These are phyloP conservation scores for Chaetogeoica ovagalla DNA, from an alignment of 2,888 invertebrate genomes.

Conservation along the genomic window DNA sequence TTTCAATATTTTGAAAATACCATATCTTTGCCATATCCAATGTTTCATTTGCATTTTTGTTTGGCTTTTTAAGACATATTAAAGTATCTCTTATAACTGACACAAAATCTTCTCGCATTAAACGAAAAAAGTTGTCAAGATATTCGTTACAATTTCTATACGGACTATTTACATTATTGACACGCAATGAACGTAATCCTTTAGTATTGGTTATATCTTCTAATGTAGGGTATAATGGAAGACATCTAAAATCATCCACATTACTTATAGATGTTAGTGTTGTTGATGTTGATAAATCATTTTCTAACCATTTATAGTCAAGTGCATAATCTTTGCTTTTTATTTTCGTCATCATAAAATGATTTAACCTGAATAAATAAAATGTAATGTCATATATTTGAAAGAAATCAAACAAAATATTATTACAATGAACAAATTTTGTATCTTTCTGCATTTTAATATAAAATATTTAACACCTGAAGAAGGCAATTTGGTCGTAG, in stretches of 20 bases:
- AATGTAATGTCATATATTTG: neutral
- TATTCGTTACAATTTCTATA: conserved; percentile 73
- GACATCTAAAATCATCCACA: conserved; percentile 62
- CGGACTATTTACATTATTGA: conserved; percentile 67
- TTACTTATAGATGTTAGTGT: neutral
- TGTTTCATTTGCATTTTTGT: conserved; percentile 41
- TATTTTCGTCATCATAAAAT: conserved; percentile 8
- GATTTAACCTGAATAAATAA: conserved; percentile 19
- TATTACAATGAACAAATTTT: too few relatives aligned
- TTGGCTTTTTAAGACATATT: conserved; percentile 46
- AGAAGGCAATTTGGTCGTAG: too few relatives aligned
- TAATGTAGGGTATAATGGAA: conserved; percentile 64
- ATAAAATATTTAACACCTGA: too few relatives aligned
- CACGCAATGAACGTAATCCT: conserved; percentile 63
- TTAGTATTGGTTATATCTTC: conserved; percentile 60
- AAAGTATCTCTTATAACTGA: conserved; percentile 71
- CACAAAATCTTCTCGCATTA: conserved; percentile 79
- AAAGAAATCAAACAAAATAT: too few relatives aligned
- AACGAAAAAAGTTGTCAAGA: conserved; percentile 74
- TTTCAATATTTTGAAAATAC: conserved; percentile 21
- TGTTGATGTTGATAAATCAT: conserved; percentile 25
- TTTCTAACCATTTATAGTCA: conserved; percentile 29
- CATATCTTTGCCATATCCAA: neutral
- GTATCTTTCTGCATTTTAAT: too few relatives aligned
- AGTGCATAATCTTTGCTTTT: neutral